Conservation (phyloP, 1,140 invertebrate species). For the Palaemon carinicauda region DNA sequence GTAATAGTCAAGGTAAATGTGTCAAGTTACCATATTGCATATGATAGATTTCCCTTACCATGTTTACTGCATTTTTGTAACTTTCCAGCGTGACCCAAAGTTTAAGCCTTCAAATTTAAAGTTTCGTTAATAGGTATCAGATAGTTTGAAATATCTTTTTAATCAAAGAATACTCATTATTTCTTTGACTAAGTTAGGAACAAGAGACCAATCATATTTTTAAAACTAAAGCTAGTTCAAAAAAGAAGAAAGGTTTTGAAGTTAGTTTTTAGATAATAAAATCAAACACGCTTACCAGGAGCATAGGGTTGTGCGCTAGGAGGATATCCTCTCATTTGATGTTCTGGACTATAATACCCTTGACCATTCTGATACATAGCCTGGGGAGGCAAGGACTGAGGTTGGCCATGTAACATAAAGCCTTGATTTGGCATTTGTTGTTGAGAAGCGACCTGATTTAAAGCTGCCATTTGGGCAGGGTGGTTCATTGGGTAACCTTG, state of each 20-base stretch:
- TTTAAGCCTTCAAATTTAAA: too few species aligned
- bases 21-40: too few species aligned
- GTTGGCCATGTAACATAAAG: slow-evolving; percentile 59
- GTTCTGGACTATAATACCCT: slow-evolving; percentile 53
- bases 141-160: too few species aligned
- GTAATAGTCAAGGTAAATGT: too few species aligned
- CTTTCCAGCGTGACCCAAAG: too few species aligned
- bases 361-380: slow-evolving; percentile 55
- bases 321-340: slow-evolving; percentile 51
- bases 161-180: too few species aligned
- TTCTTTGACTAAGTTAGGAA: too few species aligned
- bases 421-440: slow-evolving; percentile 14
- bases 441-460: background rate
- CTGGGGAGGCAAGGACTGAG: slow-evolving; percentile 51
- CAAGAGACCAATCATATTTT: too few species aligned
- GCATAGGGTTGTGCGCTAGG: slow-evolving; percentile 41
- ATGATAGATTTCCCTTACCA: too few species aligned
- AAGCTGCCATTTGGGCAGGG: slow-evolving; percentile 12
- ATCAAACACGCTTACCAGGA: slow-evolving; percentile 19
- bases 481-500: slow-evolving; percentile 50
- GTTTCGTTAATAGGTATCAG: too few species aligned
- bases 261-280: background rate
- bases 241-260: background rate
- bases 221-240: background rate
- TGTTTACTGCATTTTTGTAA: too few species aligned